A percentile compares a stretch with the other conserved stretches of the same genome.
Evolutionary conservation across 2,113 vertebrate genomes (phyloP).

Genomic region (Rhizomys pruinosus): DNA sequence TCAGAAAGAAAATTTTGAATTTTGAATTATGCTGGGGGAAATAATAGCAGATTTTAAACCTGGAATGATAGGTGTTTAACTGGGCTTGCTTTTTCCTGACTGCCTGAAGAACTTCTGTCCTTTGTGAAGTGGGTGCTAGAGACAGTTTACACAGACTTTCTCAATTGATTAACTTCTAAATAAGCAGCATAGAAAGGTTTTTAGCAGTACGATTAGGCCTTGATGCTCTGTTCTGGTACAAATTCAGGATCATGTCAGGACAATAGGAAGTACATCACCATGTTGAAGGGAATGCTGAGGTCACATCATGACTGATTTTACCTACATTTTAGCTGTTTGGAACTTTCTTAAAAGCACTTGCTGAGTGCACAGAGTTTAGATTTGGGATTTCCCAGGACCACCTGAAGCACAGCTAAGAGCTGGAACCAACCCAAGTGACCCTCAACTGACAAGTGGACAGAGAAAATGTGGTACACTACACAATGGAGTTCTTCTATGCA

Average conservation of each 20-base stretch:
- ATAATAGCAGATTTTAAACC: not conserved
- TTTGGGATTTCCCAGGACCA: too few relatives aligned
- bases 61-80: not conserved
- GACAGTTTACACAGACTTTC: not conserved
- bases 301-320: not conserved
- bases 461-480: too few relatives aligned
- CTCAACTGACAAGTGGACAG: too few relatives aligned
- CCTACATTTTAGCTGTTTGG: not conserved
- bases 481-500: too few relatives aligned
- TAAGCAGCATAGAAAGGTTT: not conserved
- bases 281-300: not conserved
- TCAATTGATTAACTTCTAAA: not conserved
- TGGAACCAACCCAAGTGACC: too few relatives aligned
- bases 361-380: too few relatives aligned
- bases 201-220: not conserved
- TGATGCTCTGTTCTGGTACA: not conserved
- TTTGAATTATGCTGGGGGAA: not conserved
- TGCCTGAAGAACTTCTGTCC: not conserved
- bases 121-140: not conserved
- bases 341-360: not conserved
- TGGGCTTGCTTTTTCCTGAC: not conserved
- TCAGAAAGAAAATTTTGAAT: conserved; percentile 4
- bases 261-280: too few relatives aligned
- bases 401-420: too few relatives aligned
- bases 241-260: not conserved